Evolutionary conservation across 2,888 invertebrate genomes (phyloP).

Genomic region (Aspidiotus destructor): DNA sequence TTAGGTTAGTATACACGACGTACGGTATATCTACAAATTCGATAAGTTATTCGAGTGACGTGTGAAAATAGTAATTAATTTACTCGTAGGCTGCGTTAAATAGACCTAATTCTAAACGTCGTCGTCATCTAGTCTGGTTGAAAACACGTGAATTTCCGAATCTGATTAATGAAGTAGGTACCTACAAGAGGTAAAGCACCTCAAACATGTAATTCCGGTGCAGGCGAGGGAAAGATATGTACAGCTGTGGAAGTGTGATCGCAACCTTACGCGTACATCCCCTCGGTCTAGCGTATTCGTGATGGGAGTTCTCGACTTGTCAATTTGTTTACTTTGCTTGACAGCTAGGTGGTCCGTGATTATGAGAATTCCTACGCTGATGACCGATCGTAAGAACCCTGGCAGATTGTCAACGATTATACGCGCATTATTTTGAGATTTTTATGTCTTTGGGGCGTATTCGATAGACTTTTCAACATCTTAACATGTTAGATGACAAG

Average conservation of each 20-base stretch:
- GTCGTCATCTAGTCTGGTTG: neutral
- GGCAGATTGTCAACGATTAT: too few species aligned
- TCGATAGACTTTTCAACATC: too few species aligned
- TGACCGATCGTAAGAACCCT: neutral
- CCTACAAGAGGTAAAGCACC: neutral
- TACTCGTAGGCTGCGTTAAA: neutral
- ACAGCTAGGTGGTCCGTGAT: neutral
- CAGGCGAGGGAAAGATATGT: neutral
- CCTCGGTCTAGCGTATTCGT: neutral
- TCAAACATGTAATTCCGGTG: neutral
- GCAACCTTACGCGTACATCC: too few species aligned
- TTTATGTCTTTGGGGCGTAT: too few species aligned
- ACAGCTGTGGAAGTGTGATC: too few species aligned
- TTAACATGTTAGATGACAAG: too few species aligned
- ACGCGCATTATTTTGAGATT: too few species aligned
- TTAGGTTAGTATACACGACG: too few species aligned
- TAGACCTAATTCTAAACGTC: neutral
- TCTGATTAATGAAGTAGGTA: slow-evolving; percentile 2
- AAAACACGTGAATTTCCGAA: neutral
- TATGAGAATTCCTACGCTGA: neutral
- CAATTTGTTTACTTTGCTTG: slow-evolving; percentile 15
- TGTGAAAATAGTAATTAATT: neutral
- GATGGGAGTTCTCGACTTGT: slow-evolving; percentile 7
- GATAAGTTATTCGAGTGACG: too few species aligned
- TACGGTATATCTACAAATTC: too few species aligned